Evolutionary conservation across 2,888 invertebrate species (phyloP).

Genomic region (Napeogenes inachia): DNA sequence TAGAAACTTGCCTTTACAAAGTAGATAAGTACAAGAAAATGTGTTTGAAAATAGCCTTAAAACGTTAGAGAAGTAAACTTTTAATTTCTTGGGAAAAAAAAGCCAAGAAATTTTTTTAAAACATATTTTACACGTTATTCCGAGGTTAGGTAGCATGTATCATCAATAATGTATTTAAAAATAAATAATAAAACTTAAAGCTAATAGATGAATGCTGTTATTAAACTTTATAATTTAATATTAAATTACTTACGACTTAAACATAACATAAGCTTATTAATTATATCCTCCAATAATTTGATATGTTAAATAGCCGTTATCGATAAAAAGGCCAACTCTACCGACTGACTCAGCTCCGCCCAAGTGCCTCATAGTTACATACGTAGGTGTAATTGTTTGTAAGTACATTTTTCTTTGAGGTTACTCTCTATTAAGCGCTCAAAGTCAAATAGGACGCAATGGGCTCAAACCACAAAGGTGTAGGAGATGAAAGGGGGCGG

Average conservation of each 20-base stretch:
- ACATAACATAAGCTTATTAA: not conserved
- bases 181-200: no score
- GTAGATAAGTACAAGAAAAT: no score
- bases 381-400: slow-evolving; percentile 75
- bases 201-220: no score
- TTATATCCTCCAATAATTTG: not conserved
- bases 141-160: no score
- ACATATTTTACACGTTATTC: no score
- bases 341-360: slow-evolving; percentile 62
- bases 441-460: slow-evolving; percentile 72
- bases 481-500: slow-evolving; percentile 58
- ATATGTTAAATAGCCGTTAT: slow-evolving; percentile 1
- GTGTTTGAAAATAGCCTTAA: no score
- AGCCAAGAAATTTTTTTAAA: no score
- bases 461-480: slow-evolving; percentile 65
- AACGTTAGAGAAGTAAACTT: no score
- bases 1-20: no score
- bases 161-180: no score
- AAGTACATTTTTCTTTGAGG: slow-evolving; percentile 78
- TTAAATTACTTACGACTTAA: not conserved
- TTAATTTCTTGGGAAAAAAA: no score
- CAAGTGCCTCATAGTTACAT: slow-evolving; percentile 72
- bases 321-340: slow-evolving; percentile 39
- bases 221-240: no score
- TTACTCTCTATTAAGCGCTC: slow-evolving; percentile 75